phyloP scores from a whole-genome alignment of 2,888 invertebrate species.

The Dysmachus trigonus region DNA sequence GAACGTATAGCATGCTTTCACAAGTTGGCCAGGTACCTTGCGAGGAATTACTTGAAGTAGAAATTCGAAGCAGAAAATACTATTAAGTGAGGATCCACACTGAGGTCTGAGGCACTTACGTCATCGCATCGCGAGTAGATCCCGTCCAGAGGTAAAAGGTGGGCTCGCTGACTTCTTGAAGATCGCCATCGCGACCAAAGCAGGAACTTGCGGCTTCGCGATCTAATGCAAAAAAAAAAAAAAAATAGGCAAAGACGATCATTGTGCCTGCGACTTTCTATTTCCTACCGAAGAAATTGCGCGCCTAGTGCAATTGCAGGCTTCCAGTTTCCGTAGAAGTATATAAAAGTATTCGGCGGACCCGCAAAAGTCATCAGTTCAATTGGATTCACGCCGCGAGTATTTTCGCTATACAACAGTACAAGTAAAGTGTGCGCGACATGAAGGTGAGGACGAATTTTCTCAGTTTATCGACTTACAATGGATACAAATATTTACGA shows the following conservation, averaged over 20 bases:
- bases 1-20: not conserved
- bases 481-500: not conserved
- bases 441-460: conserved; percentile 7
- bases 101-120: not conserved
- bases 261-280: conserved; percentile 31
- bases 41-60: not conserved
- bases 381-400: conserved; percentile 1
- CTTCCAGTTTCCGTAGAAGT: conserved; percentile 35
- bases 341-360: conserved; percentile 34
- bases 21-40: not conserved
- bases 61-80: not conserved
- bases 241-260: conserved; percentile 9
- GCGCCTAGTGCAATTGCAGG: not conserved
- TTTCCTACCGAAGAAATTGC: conserved; percentile 28
- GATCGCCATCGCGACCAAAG: not conserved
- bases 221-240: conserved; percentile 4
- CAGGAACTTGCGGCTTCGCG: conserved; percentile 10
- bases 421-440: too few relatives aligned
- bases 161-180: conserved; percentile 7
- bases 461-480: not conserved
- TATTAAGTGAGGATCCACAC: conserved; percentile 6
- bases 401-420: not conserved
- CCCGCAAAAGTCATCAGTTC: conserved; percentile 9
- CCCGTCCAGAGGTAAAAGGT: conserved; percentile 21
- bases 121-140: not conserved